Conservation (phyloP, 2,113 vertebrate species). For the Xiphophorus hellerii region DNA sequence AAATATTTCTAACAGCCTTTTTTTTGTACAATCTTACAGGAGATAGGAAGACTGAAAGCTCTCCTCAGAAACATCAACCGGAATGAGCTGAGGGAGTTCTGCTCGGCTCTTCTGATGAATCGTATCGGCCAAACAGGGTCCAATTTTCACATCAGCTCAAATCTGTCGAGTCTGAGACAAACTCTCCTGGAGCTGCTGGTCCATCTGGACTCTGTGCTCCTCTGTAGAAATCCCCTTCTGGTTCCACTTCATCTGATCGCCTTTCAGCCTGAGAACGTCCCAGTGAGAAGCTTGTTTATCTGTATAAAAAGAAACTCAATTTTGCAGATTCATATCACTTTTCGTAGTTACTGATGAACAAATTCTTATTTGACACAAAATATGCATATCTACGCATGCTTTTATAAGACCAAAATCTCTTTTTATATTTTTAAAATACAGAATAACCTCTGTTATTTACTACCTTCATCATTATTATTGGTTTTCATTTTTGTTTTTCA, state of each 20-base stretch:
- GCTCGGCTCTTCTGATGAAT: slow-evolving; percentile 67
- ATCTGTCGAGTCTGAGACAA: slow-evolving; percentile 38
- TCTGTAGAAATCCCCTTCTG: slow-evolving; percentile 55
- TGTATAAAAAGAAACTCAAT: not conserved
- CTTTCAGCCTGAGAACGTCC: slow-evolving; percentile 49
- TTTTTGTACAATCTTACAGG: slow-evolving; percentile 38
- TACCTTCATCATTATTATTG: not conserved
- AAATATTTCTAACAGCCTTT: not conserved
- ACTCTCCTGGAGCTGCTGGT: slow-evolving; percentile 77
- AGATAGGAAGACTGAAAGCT: slow-evolving; percentile 16
- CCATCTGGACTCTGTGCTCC: slow-evolving; percentile 71
- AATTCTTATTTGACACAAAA: no score
- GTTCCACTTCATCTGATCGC: slow-evolving; percentile 69
- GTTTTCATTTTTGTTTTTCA: not conserved
- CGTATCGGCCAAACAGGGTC: slow-evolving; percentile 44
- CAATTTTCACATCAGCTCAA: not conserved
- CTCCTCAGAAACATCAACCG: slow-evolving; percentile 39
- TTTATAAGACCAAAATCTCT: no score
- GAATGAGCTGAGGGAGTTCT: slow-evolving; percentile 59
- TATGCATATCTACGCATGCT: no score
- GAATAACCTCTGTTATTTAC: not conserved
- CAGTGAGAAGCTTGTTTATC: slow-evolving; percentile 50
- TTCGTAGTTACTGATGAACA: no score
- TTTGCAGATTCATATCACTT: not conserved
- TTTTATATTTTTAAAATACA: not conserved